Base-by-base conservation (phyloP, 2,797 vertebrate genomes). In the Aeoliscus strigatus region DNA sequence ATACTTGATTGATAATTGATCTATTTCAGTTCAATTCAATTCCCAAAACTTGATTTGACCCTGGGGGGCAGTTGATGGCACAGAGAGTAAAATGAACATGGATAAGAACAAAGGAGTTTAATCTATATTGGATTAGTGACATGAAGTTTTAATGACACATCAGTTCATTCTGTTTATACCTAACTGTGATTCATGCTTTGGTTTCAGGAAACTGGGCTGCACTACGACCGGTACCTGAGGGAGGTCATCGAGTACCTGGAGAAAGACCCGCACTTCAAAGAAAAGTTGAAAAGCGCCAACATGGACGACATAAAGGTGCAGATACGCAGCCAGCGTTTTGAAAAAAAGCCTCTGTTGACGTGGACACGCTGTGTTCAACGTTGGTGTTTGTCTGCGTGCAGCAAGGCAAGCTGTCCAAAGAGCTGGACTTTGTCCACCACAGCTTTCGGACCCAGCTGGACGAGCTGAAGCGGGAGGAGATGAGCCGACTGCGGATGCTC, bases 241-340 rank as follows among this genome's bases (percentile, higher is more conserved):
- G 92, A 97, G 82, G 94, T 97, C 61, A 90, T 96, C 49, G 91
- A 96, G 54, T 93, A 90, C 58, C 86, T 98, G 15, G 94, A 98
- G 80, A 95, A 93, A 66, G 94, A 98, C 72, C 82, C 84, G 8
- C 92, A 96, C 81, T 98, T 98, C 67, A 90, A 86, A 80, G 92
- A 96, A 56, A 95, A 94, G 59, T 91, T 97, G 2, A 89, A 92
- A 74, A 91, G 91, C 55, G 87, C 91, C 52, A 90, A 93, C 62
- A 91, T 96, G 80, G 93, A 96, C 0, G 93, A 94, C 77, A 93
- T 97, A 77, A 94, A 94, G 91, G 94, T 96, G 12, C 76, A 16
- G 33, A 17, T 16, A 25, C 32, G 8, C 0, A 6, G n/a, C 43
- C 26, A 3, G 29, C 7, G 6, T 21, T 21, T 3, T 6, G 6